Evolutionary conservation across 2,888 invertebrate species (phyloP), one percentile per base, ranked within the genome.

Genomic region (Philopedon plagiatum): DNA sequence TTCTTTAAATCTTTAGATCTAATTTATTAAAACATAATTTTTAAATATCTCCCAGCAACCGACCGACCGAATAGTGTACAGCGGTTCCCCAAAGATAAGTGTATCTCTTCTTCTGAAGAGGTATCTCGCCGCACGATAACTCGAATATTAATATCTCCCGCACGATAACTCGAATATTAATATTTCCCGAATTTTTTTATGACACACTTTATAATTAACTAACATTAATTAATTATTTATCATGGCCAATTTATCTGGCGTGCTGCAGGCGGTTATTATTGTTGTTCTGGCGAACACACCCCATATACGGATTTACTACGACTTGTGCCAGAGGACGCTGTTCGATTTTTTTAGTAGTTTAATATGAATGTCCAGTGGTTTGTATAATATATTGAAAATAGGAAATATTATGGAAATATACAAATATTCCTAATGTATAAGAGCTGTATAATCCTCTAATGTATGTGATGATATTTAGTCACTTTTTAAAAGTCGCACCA

Each of bases 141-240:
- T 46, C n/a, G 66, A 71, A 63, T 74, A 74, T 74, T 74, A 74
- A 74, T 74, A 63, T 74, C 70, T 61, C 62, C 51, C 60, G 73
- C 69, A 56, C 70, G 74, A 74, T 74, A 70, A 49, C 74, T 46
- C n/a, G 66, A 71, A 63, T 74, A 74, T 74, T 74, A 74, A 74
- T 74, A 63, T 74, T 66, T 61, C 62, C 51, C 26, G 49, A 58
- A 70, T 74, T 74, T 74, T 74, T 74, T 74, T 44, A 39, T 71
- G 74, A 70, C 74, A 74, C 74, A 70, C 74, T 74, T 71, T 70
- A 62, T 74, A 74, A 74, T 74, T 74, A 74, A 74, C 70, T 44
- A 74, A 74, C 74, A 74, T 74, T 74, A 74, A 74, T 74, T 74
- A 74, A 74, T 74, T 74, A 67, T 74, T 74, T 74, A 74, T 74